A percentile compares a stretch with the other conserved stretches of the same genome.
Evolutionary conservation across 2,888 invertebrate genomes (phyloP).

Genomic region (Drosophila nr. perissopoda): DNA sequence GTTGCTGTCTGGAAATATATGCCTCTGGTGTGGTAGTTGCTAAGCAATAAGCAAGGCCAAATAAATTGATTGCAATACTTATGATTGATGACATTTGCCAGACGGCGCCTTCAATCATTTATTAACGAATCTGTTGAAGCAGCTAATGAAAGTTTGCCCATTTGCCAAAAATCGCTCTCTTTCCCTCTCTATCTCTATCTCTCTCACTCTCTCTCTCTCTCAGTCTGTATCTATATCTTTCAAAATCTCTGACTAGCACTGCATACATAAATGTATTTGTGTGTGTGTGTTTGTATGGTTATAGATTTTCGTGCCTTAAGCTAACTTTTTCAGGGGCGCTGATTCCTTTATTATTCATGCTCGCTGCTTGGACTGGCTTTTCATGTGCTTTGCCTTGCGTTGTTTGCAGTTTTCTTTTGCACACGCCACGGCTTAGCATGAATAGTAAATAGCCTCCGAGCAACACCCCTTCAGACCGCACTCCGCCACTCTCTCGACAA

Average conservation of each 20-base stretch:
- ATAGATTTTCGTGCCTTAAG: constrained; percentile 51
- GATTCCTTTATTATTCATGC: constrained; percentile 73
- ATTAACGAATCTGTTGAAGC: constrained; percentile 70
- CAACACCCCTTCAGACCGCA: background rate
- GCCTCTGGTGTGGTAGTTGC: constrained; percentile 31
- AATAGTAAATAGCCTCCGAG: constrained; percentile 68
- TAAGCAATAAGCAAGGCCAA: constrained; percentile 55
- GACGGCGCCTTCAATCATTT: constrained; percentile 71
- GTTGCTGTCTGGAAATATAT: background rate
- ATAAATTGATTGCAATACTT: constrained; percentile 75
- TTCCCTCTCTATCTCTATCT: background rate
- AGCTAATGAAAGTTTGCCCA: constrained; percentile 68
- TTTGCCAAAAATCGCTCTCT: constrained; percentile 1
- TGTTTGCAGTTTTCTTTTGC: constrained; percentile 76
- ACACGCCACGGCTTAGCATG: constrained; percentile 74
- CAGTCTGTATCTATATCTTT: background rate
- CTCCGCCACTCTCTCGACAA: background rate
- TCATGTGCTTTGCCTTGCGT: constrained; percentile 62
- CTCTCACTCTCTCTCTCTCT: background rate
- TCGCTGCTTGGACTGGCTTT: constrained; percentile 58
- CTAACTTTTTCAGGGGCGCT: constrained; percentile 69
- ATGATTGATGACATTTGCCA: constrained; percentile 72
- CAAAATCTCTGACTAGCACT: constrained; percentile 1
- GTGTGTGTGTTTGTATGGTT: background rate
- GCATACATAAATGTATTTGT: background rate